Evolutionary conservation across 37 sponge, comb jelly and placozoan genomes (phyloP), one percentile per base, ranked within the genome.

Genomic region (Geodia barretti): DNA sequence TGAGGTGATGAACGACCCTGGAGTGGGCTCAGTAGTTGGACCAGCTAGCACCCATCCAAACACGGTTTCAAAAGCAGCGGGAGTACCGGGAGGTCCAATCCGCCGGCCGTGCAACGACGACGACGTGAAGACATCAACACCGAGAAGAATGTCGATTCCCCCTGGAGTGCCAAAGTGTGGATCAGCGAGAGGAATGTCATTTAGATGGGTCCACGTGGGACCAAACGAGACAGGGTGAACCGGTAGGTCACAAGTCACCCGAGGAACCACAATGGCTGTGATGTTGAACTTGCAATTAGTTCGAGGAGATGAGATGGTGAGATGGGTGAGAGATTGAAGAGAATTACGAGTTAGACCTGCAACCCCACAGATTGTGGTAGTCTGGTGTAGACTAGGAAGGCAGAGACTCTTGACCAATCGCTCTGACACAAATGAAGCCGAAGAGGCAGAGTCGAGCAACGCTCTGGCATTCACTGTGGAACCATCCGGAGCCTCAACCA

Each of bases 31-130:
- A 11, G 21, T 30, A n/a, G 80, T 70, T 36, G 41, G 21, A 23
- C 80, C 80, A 69, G 38, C 75, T 11, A 74, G 30, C 28, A 74
- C 75, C 81, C 81, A 81, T 58, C 73, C 81, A 72, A 81, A 71
- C 8, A 41, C 68, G 41, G 83, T 83, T 65, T 83, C 75, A 74
- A 83, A 66, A 28, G 83, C 83, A 41, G 36, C 41, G 17, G 83
- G 83, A 74, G 83, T 41, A 28, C 65, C 66, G 33, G 43, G 43
- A 32, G 47, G 67, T 24, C 83, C 83, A 26, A 17, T 35, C 83
- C 64, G 74, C 83, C 83, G 75, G 65, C 75, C 83, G 2, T 72
- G 74, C 29, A 17, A 29, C 42, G 74, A 4, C 9, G 63, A 54
- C 29, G 60, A 67, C 54, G 63, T 43, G 37, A 72, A 81, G 23